Evolutionary conservation across 2,113 vertebrate species (phyloP).

Genomic region (Brachypteracias leptosomus): DNA sequence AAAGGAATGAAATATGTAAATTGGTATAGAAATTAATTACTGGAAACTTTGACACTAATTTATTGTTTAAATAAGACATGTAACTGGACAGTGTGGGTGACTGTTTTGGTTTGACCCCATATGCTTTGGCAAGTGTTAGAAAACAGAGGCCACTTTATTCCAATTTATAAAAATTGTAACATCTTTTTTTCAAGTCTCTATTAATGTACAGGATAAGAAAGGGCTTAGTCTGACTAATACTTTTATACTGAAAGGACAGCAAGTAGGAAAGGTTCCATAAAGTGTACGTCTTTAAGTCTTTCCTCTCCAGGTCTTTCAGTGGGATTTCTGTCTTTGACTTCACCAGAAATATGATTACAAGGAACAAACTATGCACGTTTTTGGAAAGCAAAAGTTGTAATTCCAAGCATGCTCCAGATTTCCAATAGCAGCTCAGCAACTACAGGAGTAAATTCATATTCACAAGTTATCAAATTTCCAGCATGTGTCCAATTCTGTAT

Average conservation of each 20-base stretch:
- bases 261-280: constrained; percentile 40
- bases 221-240: constrained; percentile 19
- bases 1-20: constrained; percentile 62
- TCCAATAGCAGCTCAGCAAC: constrained; percentile 45
- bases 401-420: constrained; percentile 65
- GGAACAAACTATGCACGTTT: constrained; percentile 60
- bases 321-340: constrained; percentile 56
- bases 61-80: constrained; percentile 28
- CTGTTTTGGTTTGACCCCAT: neutral
- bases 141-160: constrained; percentile 36
- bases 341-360: constrained; percentile 6
- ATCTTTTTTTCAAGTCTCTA: constrained; percentile 1
- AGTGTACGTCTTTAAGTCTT: neutral
- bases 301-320: constrained; percentile 6
- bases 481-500: neutral
- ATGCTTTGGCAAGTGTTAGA: constrained; percentile 24
- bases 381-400: constrained; percentile 51
- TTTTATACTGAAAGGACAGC: constrained; percentile 2
- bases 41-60: constrained; percentile 55
- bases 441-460: constrained; percentile 44
- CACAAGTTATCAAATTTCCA: constrained; percentile 58
- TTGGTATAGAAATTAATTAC: constrained; percentile 59
- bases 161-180: constrained; percentile 31
- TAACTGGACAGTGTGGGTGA: neutral
- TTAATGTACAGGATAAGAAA: constrained; percentile 14